Conservation (phyloP, 2,113 vertebrate species). For the Pachypanchax playfairii region DNA sequence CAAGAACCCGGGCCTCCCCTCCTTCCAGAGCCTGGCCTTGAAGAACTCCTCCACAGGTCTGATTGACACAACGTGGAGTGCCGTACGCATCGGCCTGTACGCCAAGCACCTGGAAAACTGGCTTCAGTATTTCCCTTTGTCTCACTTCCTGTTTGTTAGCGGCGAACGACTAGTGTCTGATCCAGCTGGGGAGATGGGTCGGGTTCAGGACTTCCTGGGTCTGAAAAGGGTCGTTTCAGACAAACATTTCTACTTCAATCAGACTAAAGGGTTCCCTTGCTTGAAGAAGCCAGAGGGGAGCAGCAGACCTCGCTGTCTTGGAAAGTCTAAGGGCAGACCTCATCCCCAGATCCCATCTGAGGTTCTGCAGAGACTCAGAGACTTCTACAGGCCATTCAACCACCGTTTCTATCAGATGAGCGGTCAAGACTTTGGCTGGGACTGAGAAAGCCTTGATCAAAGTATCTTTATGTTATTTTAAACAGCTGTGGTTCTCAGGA, state of each 20-base stretch:
- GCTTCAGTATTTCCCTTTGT: slow-evolving; percentile 89
- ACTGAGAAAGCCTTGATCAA: slow-evolving; percentile 68
- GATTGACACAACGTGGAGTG: slow-evolving; percentile 91
- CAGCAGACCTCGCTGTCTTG: slow-evolving; percentile 87
- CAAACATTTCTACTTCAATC: slow-evolving; percentile 95
- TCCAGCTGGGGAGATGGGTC: slow-evolving; percentile 89
- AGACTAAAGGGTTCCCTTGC: slow-evolving; percentile 97
- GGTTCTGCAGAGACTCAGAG: slow-evolving; percentile 85
- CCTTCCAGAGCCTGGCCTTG: slow-evolving; percentile 88
- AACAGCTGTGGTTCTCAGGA: slow-evolving; percentile 57
- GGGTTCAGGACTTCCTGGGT: slow-evolving; percentile 94
- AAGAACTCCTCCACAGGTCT: slow-evolving; percentile 84
- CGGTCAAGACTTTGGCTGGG: slow-evolving; percentile 94
- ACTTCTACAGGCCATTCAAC: slow-evolving; percentile 94
- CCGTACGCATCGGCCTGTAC: slow-evolving; percentile 91
- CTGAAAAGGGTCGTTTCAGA: slow-evolving; percentile 87
- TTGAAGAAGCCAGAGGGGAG: slow-evolving; percentile 90
- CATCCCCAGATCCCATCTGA: slow-evolving; percentile 85
- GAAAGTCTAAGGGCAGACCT: slow-evolving; percentile 92
- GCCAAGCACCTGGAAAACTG: slow-evolving; percentile 93
- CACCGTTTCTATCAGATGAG: slow-evolving; percentile 95
- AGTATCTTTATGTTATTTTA: slow-evolving; percentile 10
- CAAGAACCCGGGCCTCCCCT: slow-evolving; percentile 89
- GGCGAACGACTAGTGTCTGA: slow-evolving; percentile 90
- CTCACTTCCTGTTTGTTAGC: slow-evolving; percentile 90